phyloP scores from a whole-genome alignment of 2,797 vertebrate genomes.

The Micropoecilia bifurca region DNA sequence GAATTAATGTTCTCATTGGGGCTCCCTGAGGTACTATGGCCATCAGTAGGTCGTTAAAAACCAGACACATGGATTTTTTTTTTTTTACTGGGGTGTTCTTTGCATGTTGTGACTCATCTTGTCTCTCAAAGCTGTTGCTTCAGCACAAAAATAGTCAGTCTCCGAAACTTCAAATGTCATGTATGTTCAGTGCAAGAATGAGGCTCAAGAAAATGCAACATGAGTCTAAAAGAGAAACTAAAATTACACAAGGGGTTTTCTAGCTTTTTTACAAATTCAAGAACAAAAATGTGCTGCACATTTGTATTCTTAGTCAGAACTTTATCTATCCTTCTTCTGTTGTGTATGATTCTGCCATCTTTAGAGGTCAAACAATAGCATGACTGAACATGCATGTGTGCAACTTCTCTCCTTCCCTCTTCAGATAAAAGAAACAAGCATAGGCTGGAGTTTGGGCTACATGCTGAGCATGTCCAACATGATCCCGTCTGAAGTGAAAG shows the following conservation, averaged over 20 bases:
- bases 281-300: background rate
- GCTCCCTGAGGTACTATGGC: constrained; percentile 33
- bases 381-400: background rate
- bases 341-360: background rate
- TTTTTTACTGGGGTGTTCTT: constrained; percentile 4
- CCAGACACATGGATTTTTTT: constrained; percentile 17
- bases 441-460: constrained; percentile 95
- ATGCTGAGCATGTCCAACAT: constrained; percentile 95
- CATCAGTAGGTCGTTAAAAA: constrained; percentile 7
- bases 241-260: background rate
- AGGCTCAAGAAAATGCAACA: background rate
- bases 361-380: background rate
- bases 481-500: constrained; percentile 89
- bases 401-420: constrained; percentile 2
- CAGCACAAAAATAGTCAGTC: constrained; percentile 1
- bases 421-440: constrained; percentile 88
- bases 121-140: constrained; percentile 17
- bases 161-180: background rate
- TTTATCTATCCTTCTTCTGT: background rate
- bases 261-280: background rate
- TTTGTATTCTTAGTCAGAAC: background rate
- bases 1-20: constrained; percentile 16
- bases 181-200: background rate
- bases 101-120: constrained; percentile 43
- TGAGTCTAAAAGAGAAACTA: background rate